phyloP scores from a whole-genome alignment of 2,888 invertebrate genomes.

The Mactromeris polynyma region DNA sequence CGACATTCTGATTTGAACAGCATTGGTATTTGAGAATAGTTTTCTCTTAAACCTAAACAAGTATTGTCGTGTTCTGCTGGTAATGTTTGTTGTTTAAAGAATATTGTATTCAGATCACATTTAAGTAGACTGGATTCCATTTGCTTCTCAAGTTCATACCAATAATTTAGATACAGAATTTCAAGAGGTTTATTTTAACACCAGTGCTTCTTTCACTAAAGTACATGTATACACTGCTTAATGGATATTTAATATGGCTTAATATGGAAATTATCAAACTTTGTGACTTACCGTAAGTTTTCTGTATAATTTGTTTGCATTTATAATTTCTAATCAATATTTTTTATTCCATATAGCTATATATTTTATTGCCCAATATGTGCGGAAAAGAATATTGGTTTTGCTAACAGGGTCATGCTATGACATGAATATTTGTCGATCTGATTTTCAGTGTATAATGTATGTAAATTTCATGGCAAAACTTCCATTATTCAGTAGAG shows the following conservation, averaged over 20 bases:
- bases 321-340: background rate
- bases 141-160: background rate
- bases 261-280: background rate
- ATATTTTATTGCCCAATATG: background rate
- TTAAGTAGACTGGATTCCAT: background rate
- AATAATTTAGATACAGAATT: constrained; percentile 9
- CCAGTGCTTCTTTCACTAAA: background rate
- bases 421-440: background rate
- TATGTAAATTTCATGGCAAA: background rate
- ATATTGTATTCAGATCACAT: background rate
- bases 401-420: background rate
- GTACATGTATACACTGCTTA: background rate
- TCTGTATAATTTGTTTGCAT: background rate
- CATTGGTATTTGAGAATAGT: background rate
- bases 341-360: background rate
- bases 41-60: background rate
- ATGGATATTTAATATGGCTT: constrained; percentile 10
- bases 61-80: background rate
- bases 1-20: constrained; percentile 11
- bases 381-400: background rate
- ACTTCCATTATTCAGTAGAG: background rate
- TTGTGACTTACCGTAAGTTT: background rate
- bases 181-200: background rate
- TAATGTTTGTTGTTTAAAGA: background rate
- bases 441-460: background rate